Evolutionary conservation across 2,888 invertebrate genomes (phyloP).

Genomic region (Himalopsyche kuldschensis): DNA sequence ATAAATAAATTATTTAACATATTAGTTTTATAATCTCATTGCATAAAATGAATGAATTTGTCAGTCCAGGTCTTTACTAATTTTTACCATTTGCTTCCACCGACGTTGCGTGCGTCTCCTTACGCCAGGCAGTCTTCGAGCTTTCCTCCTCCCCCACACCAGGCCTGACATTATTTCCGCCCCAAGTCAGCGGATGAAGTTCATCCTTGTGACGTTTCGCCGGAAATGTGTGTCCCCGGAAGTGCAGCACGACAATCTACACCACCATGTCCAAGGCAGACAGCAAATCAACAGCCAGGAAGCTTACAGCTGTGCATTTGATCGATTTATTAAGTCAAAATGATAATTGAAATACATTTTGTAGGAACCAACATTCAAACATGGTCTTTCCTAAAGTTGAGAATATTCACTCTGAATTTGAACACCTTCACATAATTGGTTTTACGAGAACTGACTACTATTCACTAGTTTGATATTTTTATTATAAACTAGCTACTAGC

Average conservation of each 20-base stretch:
- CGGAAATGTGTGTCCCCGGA: neutral
- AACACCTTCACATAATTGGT: no score
- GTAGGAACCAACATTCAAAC: no score
- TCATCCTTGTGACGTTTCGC: neutral
- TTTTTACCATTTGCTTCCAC: neutral
- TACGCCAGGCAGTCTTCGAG: neutral
- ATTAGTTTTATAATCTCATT: no score
- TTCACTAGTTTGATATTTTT: no score
- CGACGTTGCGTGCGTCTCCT: neutral
- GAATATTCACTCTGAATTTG: no score
- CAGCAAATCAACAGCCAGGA: neutral
- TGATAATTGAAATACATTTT: no score
- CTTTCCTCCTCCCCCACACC: neutral
- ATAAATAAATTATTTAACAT: no score
- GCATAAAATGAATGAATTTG: neutral
- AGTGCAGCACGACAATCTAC: neutral
- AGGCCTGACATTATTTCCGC: neutral
- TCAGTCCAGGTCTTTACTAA: neutral
- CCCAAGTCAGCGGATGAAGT: neutral
- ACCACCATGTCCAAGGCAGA: neutral
- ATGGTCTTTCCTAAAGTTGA: no score
- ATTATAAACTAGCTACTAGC: no score
- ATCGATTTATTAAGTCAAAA: no score
- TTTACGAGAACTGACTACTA: no score
- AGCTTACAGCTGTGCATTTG: no score